Evolutionary conservation across 2,888 invertebrate genomes (phyloP).

Genomic region (Leucozona laternaria): DNA sequence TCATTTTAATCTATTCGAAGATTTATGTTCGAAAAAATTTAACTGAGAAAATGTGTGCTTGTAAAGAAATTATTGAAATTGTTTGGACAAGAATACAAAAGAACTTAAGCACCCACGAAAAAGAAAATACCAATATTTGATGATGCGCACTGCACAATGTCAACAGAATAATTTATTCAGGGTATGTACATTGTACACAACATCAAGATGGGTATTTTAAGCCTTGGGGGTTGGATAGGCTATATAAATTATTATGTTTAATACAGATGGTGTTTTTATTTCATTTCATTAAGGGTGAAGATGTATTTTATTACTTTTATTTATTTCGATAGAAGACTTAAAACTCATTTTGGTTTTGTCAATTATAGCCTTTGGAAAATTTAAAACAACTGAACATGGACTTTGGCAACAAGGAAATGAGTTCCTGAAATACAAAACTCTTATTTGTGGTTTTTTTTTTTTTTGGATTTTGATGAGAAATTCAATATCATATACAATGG

Average conservation of each 20-base stretch:
- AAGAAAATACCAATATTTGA: conserved; percentile 7
- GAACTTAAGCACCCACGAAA: conserved; percentile 21
- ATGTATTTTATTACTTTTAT: not conserved
- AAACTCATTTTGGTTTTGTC: not conserved
- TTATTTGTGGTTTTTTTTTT: not conserved
- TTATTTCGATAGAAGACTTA: not conserved
- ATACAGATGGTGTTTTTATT: conserved; percentile 6
- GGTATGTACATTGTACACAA: not conserved
- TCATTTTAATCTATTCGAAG: not conserved
- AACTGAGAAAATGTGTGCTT: not conserved
- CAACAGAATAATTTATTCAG: conserved; percentile 7
- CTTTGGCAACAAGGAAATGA: no score
- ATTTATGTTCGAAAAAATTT: conserved; percentile 1
- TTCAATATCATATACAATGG: no score
- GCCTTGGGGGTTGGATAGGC: not conserved
- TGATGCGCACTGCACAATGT: conserved; percentile 8
- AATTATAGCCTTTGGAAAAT: no score
- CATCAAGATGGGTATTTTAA: not conserved
- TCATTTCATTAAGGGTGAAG: not conserved
- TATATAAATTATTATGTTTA: not conserved
- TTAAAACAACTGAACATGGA: no score
- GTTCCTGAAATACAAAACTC: not conserved
- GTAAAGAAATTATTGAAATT: not conserved
- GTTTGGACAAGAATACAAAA: not conserved
- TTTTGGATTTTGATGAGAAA: no score